A percentile compares a stretch with the other conserved stretches of the same genome.
phyloP scores from a whole-genome alignment of 37 sponge, comb jelly and placozoan species.

The Cladorhizidae sp. region DNA sequence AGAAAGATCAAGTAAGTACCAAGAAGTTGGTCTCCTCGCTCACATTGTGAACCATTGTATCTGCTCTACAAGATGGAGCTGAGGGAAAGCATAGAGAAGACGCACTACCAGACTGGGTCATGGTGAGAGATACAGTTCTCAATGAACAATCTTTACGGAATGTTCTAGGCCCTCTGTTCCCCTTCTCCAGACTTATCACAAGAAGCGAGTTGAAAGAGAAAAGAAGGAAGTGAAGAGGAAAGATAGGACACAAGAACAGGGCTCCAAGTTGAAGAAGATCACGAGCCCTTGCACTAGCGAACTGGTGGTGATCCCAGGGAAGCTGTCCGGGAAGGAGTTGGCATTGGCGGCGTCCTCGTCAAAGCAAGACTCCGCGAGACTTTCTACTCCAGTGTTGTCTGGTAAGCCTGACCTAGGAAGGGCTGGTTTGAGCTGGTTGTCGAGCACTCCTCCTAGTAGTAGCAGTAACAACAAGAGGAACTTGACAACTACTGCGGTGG shows the following conservation, averaged over 20 bases:
- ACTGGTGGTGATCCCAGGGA: too few relatives aligned
- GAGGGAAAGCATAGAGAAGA: not conserved
- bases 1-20: not conserved
- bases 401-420: too few relatives aligned
- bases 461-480: too few relatives aligned
- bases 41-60: not conserved
- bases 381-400: too few relatives aligned
- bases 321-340: too few relatives aligned
- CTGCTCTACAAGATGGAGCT: not conserved
- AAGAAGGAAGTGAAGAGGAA: slow-evolving; percentile 34
- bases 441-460: too few relatives aligned
- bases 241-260: slow-evolving; percentile 11
- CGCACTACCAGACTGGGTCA: not conserved
- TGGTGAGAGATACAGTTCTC: slow-evolving; percentile 5
- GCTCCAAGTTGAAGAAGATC: slow-evolving; percentile 11
- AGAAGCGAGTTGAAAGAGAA: slow-evolving; percentile 25
- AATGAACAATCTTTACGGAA: not conserved
- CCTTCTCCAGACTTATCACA: slow-evolving; percentile 21
- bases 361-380: too few relatives aligned
- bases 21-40: slow-evolving; percentile 3
- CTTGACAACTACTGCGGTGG: too few relatives aligned
- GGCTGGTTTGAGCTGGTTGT: too few relatives aligned
- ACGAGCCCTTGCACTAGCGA: not conserved
- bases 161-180: not conserved
- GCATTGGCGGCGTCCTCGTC: too few relatives aligned